Percentiles rank a stretch among this genome's conserved stretches.
Evolutionary conservation across 2,888 invertebrate species (phyloP).

Genomic region (Auanema sp.): DNA sequence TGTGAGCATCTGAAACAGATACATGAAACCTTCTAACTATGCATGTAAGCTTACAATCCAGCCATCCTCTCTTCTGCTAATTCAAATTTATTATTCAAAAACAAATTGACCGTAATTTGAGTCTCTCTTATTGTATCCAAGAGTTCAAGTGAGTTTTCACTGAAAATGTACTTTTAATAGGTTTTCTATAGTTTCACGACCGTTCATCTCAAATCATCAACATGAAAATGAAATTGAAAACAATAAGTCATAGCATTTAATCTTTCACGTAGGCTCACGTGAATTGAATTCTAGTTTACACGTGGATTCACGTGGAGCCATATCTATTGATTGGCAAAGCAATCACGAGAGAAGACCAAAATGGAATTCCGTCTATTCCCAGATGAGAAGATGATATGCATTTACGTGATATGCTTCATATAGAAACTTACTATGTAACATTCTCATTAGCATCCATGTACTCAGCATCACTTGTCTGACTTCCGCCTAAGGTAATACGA

Average conservation of each 20-base stretch:
- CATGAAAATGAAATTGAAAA: not conserved
- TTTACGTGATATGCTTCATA: not conserved
- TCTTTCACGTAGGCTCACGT: not conserved
- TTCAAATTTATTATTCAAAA: conserved; percentile 87
- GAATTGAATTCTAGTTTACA: not conserved
- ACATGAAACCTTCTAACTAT: not conserved
- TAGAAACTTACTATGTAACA: conserved; percentile 44
- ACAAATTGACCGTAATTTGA: conserved; percentile 79
- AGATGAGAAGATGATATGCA: conserved; percentile 2
- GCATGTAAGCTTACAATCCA: conserved; percentile 73
- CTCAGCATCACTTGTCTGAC: conserved; percentile 31
- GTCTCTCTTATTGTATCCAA: conserved; percentile 77
- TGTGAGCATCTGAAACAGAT: conserved; percentile 72
- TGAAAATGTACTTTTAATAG: conserved; percentile 24
- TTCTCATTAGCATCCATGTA: conserved; percentile 49
- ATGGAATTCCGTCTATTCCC: not conserved
- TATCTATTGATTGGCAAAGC: too few species aligned
- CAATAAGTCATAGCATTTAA: not conserved
- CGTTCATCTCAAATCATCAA: not conserved
- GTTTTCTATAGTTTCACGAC: not conserved
- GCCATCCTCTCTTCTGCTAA: conserved; percentile 79
- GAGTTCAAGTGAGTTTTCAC: conserved; percentile 66
- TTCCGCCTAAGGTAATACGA: conserved; percentile 26
- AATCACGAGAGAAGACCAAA: not conserved
- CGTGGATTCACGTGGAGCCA: not conserved